Conservation (phyloP, 2,888 invertebrate species). For the Tetrapedia diversipes region DNA sequence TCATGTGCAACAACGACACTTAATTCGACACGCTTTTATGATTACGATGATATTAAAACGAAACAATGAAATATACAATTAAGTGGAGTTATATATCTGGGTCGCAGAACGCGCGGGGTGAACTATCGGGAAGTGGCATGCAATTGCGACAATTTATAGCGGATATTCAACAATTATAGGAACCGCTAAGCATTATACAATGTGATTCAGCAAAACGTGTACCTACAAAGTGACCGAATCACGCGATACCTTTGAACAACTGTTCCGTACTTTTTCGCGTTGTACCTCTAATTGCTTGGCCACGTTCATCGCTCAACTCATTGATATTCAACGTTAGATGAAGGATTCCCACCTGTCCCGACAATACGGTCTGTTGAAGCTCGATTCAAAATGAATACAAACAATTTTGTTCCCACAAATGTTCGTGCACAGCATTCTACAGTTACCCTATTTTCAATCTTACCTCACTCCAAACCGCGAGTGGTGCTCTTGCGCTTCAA, state of each 20-base stretch:
- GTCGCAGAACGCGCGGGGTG: conserved; percentile 27
- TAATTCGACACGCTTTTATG: conserved; percentile 18
- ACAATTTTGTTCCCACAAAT: no score
- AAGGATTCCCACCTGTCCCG: no score
- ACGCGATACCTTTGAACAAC: not conserved
- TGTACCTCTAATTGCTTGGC: not conserved
- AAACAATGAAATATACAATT: conserved; percentile 45
- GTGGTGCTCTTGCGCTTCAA: no score
- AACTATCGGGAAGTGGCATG: conserved; percentile 50
- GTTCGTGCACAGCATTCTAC: no score
- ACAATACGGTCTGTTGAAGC: no score
- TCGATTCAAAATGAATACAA: no score
- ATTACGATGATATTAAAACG: conserved; percentile 11
- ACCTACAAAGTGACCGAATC: not conserved
- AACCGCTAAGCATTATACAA: conserved; percentile 34
- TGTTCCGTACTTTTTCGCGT: not conserved
- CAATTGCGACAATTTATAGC: conserved; percentile 55
- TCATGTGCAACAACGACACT: not conserved
- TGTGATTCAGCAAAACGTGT: conserved; percentile 18
- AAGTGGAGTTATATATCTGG: conserved; percentile 50
- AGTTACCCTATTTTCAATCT: no score
- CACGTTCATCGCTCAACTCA: not conserved
- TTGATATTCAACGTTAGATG: not conserved
- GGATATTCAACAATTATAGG: conserved; percentile 53
- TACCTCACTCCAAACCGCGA: no score